phyloP scores from a whole-genome alignment of 2,113 vertebrate genomes.

The Parus major region DNA sequence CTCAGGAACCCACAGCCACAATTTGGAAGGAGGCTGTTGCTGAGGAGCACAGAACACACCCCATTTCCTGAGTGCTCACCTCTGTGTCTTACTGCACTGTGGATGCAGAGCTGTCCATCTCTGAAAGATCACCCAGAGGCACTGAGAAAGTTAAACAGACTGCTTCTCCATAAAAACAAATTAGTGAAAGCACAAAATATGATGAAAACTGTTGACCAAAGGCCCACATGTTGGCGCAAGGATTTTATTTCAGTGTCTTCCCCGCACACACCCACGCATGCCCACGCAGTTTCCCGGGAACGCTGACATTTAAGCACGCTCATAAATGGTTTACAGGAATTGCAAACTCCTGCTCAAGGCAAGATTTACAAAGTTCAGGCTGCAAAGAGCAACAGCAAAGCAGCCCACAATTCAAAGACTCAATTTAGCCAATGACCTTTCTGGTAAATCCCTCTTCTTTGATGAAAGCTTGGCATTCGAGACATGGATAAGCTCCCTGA shows the following conservation, averaged over 20 bases:
- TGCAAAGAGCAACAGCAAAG: background rate
- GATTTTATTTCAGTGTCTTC: background rate
- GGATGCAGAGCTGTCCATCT: background rate
- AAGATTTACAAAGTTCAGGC: slow-evolving; percentile 8
- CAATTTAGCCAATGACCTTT: background rate
- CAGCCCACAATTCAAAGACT: background rate
- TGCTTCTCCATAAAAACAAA: background rate
- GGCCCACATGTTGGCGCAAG: rapidly evolving
- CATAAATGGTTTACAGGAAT: background rate
- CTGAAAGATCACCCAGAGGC: background rate
- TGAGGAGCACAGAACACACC: background rate
- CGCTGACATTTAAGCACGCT: background rate
- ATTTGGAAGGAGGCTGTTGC: background rate
- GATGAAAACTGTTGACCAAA: background rate
- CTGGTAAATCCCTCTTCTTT: background rate
- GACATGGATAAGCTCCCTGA: background rate
- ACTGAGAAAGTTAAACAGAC: background rate
- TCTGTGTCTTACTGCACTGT: background rate
- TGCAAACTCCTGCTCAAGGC: background rate
- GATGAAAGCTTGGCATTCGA: background rate
- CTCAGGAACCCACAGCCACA: background rate
- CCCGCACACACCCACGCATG: rapidly evolving
- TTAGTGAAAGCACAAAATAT: background rate
- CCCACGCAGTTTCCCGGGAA: background rate
- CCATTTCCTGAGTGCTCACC: background rate